Evolutionary conservation across 2,797 vertebrate species (phyloP).

Genomic region (Xenops minutus): DNA sequence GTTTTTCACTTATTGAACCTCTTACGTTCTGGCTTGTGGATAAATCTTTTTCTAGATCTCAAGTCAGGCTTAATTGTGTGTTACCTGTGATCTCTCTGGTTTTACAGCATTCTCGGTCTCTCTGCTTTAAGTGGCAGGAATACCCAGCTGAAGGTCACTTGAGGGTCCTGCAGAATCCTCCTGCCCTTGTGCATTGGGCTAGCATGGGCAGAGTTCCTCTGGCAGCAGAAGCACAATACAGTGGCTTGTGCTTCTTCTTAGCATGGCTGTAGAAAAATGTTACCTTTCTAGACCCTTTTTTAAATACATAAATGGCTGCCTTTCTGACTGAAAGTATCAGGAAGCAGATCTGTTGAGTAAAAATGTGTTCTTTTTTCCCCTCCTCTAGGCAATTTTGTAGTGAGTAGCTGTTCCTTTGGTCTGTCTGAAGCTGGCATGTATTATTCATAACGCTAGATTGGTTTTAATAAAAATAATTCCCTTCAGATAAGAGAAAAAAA

Average conservation of each 20-base stretch:
- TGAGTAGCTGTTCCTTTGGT: neutral
- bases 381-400: neutral
- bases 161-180: neutral
- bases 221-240: neutral
- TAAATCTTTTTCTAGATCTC: neutral
- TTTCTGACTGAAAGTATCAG: neutral
- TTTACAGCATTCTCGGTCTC: neutral
- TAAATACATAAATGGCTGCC: neutral
- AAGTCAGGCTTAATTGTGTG: neutral
- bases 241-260: neutral
- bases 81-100: neutral
- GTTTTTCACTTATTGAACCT: neutral
- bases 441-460: constrained; percentile 4
- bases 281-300: neutral
- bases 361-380: neutral
- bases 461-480: constrained; percentile 31
- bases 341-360: neutral
- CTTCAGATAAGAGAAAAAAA: constrained; percentile 3
- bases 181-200: neutral
- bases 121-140: neutral
- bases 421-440: neutral
- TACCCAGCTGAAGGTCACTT: neutral
- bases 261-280: neutral
- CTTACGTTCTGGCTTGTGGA: neutral
- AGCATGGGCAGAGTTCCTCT: neutral